Evolutionary conservation across 2,113 vertebrate species (phyloP).

Genomic region (Zootoca vivipara): DNA sequence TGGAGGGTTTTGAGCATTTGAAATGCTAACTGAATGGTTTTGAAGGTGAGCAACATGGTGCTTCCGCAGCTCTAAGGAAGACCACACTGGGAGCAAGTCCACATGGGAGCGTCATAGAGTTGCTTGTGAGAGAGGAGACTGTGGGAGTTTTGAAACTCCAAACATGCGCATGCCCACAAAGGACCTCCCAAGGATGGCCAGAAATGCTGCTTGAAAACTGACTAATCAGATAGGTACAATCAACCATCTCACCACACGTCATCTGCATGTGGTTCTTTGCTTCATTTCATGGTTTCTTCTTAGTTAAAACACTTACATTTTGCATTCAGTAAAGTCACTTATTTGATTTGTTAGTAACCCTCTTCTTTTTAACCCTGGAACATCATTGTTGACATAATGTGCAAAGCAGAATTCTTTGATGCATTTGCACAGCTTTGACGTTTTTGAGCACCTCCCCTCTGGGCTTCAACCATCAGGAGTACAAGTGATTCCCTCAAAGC

Average conservation of each 20-base stretch:
- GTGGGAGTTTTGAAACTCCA: background rate
- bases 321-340: background rate
- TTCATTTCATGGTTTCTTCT: background rate
- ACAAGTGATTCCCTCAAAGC: background rate
- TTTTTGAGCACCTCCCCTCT: background rate
- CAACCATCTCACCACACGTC: background rate
- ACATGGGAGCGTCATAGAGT: background rate
- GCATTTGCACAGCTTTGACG: accelerated
- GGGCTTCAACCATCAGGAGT: background rate
- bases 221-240: background rate
- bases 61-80: background rate
- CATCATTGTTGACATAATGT: accelerated
- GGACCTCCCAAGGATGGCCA: background rate
- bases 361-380: accelerated
- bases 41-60: background rate
- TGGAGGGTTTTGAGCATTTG: no score
- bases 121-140: background rate
- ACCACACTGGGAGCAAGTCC: background rate
- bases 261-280: background rate
- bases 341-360: background rate
- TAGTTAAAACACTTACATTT: background rate
- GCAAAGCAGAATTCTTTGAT: background rate
- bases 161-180: background rate
- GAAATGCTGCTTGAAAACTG: background rate
- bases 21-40: background rate